Evolutionary conservation across 2,888 invertebrate genomes (phyloP), one percentile per base, ranked within the genome.

Genomic region (Sarcophaga variegata): DNA sequence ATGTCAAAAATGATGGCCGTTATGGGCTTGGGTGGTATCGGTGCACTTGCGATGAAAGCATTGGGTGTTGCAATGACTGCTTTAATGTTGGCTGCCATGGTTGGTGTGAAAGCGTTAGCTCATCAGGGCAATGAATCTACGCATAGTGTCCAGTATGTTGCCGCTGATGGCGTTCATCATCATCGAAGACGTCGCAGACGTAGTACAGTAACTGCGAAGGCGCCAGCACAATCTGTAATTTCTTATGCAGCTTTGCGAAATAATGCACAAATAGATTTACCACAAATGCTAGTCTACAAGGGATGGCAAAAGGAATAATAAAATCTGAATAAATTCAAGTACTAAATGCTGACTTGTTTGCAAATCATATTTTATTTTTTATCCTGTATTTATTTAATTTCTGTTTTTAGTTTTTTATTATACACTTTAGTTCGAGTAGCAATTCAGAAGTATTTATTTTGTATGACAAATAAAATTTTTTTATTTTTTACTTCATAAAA

Each of bases 1-100:
- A 96, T 97, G 94, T 96, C 96, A 81, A 97, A 97, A 92, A 96
- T 96, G 91, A 93, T 97, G 90, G 96, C 96, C 0, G 96, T 97
- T 0, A 94, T 96, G 78, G 96, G 97, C 64, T 94, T 97, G 12
- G 97, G 96, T 54, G 96, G 96, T 17, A 94, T 97, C 2, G 97
- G 96, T 88, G 95, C 96, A 0, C 92, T 97, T 0, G 96, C 97
- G 27, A 96, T 97, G 96, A 97, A 97, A 94, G 96, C 96, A 0
- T 91, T 96, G 75, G 95, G 96, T 88, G 94, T 95, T 6, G 96
- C 97, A 69, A 96, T 96, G 1, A 92, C 97, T 81, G 97, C 97
- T 0, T 93, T 97, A 14, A 95, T 97, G 95, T 93, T 97, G 81
- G 96, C 97, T 64, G 94, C 95, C n/a, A 94, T 97, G 64, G 95